Conservation (phyloP, 2,113 vertebrate species). For the Gopherus evgoodei region DNA sequence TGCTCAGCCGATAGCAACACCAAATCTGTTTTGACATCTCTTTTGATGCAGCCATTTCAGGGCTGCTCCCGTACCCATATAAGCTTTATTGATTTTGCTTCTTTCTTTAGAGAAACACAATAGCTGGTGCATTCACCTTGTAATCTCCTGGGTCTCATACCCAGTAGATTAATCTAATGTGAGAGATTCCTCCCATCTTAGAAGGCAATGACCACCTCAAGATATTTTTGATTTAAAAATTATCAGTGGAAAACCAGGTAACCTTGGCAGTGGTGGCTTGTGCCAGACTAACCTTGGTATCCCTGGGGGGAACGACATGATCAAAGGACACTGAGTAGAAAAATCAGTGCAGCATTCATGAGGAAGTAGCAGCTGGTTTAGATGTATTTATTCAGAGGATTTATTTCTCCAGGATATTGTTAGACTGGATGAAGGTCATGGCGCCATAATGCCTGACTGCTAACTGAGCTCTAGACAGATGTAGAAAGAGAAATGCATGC, state of each 20-base stretch:
- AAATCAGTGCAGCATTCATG: accelerated
- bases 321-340: not conserved
- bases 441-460: not conserved
- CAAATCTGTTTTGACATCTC: not conserved
- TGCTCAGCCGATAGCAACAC: not conserved
- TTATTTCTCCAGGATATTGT: not conserved
- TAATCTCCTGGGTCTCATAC: not conserved
- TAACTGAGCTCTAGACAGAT: not conserved
- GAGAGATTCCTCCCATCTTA: not conserved
- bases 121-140: not conserved
- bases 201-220: not conserved
- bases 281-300: not conserved
- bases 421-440: not conserved
- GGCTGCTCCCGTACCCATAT: not conserved
- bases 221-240: not conserved
- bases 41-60: not conserved
- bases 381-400: not conserved
- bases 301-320: too few species aligned
- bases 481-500: not conserved
- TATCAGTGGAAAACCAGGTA: not conserved
- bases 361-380: not conserved
- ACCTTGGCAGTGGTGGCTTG: not conserved
- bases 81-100: not conserved
- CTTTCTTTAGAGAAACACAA: not conserved
- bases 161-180: not conserved